These are phyloP conservation scores for Romanomermis culicivorax DNA, from an alignment of 2,888 invertebrate genomes.

Conservation along the genomic window DNA sequence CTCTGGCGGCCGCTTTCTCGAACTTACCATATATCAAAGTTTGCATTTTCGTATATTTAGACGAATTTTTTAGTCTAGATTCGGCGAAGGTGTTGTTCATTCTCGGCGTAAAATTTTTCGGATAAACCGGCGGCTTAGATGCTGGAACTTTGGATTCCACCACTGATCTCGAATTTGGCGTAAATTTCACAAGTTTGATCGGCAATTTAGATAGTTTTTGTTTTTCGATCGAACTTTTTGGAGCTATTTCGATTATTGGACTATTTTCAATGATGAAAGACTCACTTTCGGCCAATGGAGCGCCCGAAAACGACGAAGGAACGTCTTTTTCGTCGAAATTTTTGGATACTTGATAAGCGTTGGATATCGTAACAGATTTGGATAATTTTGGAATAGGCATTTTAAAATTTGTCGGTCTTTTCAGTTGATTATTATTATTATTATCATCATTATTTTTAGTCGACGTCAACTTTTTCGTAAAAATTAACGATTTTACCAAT, in stretches of 20 bases:
- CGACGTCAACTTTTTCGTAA: no score
- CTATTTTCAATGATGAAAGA: slow-evolving; percentile 1
- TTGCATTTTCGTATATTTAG: not conserved
- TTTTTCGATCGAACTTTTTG: not conserved
- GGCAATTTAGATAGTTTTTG: not conserved
- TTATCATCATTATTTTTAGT: no score
- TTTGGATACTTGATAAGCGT: no score
- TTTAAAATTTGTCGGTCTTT: no score
- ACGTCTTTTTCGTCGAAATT: no score
- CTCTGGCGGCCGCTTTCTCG: not conserved
- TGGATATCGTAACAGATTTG: no score
- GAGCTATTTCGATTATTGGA: not conserved
- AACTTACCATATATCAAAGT: not conserved
- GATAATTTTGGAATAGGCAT: no score
- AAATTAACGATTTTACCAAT: no score
- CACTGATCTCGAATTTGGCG: not conserved
- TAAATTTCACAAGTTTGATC: not conserved
- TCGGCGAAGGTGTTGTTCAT: not conserved
- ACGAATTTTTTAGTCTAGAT: not conserved
- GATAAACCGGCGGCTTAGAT: not conserved
- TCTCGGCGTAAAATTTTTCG: no score
- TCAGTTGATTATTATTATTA: no score
- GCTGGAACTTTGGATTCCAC: not conserved
- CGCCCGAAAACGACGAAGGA: no score
- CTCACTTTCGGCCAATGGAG: slow-evolving; percentile 2